Evolutionary conservation across 1,140 invertebrate species (phyloP), one percentile per base, ranked within the genome.

Genomic region (Lethrus apterus): DNA sequence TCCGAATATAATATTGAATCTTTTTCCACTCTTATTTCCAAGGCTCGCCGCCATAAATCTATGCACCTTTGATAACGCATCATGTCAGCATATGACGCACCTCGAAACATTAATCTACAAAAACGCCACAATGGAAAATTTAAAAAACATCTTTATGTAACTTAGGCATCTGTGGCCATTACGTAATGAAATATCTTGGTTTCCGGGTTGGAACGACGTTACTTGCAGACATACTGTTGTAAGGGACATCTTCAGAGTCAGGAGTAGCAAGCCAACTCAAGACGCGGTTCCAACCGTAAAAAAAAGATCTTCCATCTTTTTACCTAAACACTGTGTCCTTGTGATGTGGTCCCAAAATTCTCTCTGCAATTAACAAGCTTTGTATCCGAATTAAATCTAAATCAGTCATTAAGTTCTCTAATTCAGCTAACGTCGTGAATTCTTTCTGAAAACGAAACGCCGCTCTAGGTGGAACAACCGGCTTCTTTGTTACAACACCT

Each of bases 51-150:
- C 89, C 89, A 93, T 11, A 93, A 69, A 67, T 89, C 83, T 46
- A 92, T 86, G 64, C 89, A 92, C 40, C 83, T 72, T 60, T 90
- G 85, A 68, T 89, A 86, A 49, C 85, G 78, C 47, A 88, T 68
- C 13, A 85, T 79, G 65, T 93, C 89, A 1, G 86, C 89, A 69
- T 90, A 93, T 0, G 86, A 80, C 3, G 89, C 90, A 26, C 89
- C 89, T 45, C 88, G 70, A 58, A 75, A 67, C 65, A 67, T 67
- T 48, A 67, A 55, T 35, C 65, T 62, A n/a, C 10, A 17, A 19
- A 18, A 47, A 38, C 10, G 15, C 11, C 10, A 7, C 2, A 18
- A 20, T 19, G 3, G 13, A 18, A 1, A 38, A 38, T 21, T 1
- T 38, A 10, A 26, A 4, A 1, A 23, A 24, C 10, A 42, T n/a